Evolutionary conservation across 1,140 invertebrate genomes (phyloP).

Genomic region (Carcinoscorpius rotundicauda): DNA sequence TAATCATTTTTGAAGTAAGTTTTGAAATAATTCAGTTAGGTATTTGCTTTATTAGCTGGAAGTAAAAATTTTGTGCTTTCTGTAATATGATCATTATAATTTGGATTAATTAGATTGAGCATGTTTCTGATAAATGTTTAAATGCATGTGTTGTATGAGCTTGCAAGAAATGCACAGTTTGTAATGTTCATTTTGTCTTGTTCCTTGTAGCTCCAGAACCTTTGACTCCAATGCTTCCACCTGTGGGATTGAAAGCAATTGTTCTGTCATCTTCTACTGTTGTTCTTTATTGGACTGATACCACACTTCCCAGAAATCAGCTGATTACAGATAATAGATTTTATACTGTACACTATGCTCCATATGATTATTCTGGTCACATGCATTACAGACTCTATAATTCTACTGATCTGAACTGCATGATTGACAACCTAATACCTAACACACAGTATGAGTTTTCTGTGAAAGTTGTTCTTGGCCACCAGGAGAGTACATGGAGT

Average conservation of each 20-base stretch:
- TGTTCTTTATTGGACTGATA: conserved; percentile 94
- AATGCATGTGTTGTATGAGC: too few relatives aligned
- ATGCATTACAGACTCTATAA: conserved; percentile 63
- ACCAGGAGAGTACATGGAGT: conserved; percentile 78
- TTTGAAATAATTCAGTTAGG: background rate
- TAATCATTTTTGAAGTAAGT: background rate
- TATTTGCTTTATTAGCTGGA: too few relatives aligned
- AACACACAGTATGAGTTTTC: conserved; percentile 92
- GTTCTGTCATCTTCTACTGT: conserved; percentile 75
- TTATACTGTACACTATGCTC: conserved; percentile 64
- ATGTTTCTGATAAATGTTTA: too few relatives aligned
- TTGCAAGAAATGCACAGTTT: too few relatives aligned
- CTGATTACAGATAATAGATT: conserved; percentile 66
- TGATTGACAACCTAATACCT: conserved; percentile 83
- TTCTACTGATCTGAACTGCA: conserved; percentile 75
- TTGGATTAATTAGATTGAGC: too few relatives aligned
- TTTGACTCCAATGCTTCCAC: conserved; percentile 61
- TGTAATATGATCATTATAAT: too few relatives aligned
- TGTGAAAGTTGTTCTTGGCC: conserved; percentile 73
- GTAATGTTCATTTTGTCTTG: too few relatives aligned
- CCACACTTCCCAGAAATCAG: conserved; percentile 63
- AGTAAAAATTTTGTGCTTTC: too few relatives aligned
- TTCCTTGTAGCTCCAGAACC: conserved; percentile 26
- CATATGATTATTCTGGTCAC: conserved; percentile 41
- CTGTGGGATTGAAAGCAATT: conserved; percentile 78